Percentiles rank a stretch among this genome's conserved stretches.
Conservation (phyloP, 2,888 invertebrate species). For the Heteromyza rotundicornis region DNA sequence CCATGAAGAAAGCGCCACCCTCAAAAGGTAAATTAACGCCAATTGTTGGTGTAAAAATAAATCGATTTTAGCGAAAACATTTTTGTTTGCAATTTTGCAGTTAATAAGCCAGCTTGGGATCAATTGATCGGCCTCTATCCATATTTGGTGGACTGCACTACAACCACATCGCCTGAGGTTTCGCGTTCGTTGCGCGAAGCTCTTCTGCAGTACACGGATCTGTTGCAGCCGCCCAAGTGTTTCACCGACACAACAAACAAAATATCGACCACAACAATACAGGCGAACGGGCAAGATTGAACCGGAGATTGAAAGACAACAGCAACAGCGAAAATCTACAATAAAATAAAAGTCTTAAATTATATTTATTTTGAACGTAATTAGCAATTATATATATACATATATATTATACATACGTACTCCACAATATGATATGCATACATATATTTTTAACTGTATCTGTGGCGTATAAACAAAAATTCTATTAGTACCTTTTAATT, state of each 20-base stretch:
- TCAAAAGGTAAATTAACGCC: constrained; percentile 73
- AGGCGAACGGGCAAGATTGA: constrained; percentile 57
- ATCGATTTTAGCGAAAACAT: not conserved
- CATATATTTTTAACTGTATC: constrained; percentile 27
- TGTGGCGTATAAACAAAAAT: constrained; percentile 23
- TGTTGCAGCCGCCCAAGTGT: constrained; percentile 71
- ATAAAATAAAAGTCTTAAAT: not conserved
- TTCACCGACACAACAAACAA: constrained; percentile 17
- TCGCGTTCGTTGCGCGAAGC: constrained; percentile 83
- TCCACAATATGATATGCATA: no score
- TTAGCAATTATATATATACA: constrained; percentile 28
- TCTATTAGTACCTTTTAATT: constrained; percentile 45
- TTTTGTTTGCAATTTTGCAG: constrained; percentile 60
- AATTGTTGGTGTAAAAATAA: not conserved
- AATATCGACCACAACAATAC: constrained; percentile 36
- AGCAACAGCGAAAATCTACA: constrained; percentile 26
- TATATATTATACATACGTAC: constrained; percentile 16
- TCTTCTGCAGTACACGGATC: constrained; percentile 84
- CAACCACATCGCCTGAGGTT: constrained; percentile 80
- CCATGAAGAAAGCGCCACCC: constrained; percentile 89
- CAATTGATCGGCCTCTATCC: constrained; percentile 92
- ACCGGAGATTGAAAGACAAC: constrained; percentile 23
- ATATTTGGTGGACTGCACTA: constrained; percentile 83
- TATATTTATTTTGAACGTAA: constrained; percentile 32
- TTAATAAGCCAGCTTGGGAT: constrained; percentile 90